A percentile compares a stretch with the other conserved stretches of the same genome.
Conservation (phyloP, 2,888 invertebrate genomes). For the Cosmopolites sordidus region DNA sequence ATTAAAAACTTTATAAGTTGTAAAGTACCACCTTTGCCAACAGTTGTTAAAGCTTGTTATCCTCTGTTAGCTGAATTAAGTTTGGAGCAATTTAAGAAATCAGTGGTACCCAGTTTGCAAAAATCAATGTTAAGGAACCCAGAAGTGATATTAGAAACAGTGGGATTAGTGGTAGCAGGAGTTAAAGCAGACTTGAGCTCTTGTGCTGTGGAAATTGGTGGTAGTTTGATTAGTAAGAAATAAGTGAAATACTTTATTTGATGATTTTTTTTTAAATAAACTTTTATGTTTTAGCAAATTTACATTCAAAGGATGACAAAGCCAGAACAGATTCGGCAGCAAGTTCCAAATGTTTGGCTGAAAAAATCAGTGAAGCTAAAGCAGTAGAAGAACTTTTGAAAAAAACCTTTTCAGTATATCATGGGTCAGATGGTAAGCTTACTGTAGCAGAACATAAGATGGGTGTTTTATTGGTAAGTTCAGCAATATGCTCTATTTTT, state of each 20-base stretch:
- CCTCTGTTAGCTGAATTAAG: constrained; percentile 61
- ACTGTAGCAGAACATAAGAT: constrained; percentile 85
- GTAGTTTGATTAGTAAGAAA: constrained; percentile 66
- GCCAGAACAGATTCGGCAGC: constrained; percentile 70
- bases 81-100: constrained; percentile 66
- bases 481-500: neutral
- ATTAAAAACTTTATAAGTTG: constrained; percentile 74
- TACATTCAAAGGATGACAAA: constrained; percentile 80
- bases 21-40: constrained; percentile 68
- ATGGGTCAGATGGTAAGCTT: constrained; percentile 87
- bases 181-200: constrained; percentile 73
- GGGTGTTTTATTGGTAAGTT: constrained; percentile 67
- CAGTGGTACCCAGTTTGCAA: constrained; percentile 78
- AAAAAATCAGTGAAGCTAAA: constrained; percentile 63
- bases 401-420: constrained; percentile 72
- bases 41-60: constrained; percentile 63
- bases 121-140: constrained; percentile 91
- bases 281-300: constrained; percentile 56
- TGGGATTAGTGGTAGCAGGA: constrained; percentile 69
- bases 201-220: constrained; percentile 73
- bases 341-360: constrained; percentile 66
- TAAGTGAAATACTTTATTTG: neutral
- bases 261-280: neutral
- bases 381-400: constrained; percentile 66
- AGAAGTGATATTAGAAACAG: constrained; percentile 80